These are phyloP conservation scores for Luffia ferchaultella DNA, from an alignment of 2,888 invertebrate genomes.

Conservation along the genomic window DNA sequence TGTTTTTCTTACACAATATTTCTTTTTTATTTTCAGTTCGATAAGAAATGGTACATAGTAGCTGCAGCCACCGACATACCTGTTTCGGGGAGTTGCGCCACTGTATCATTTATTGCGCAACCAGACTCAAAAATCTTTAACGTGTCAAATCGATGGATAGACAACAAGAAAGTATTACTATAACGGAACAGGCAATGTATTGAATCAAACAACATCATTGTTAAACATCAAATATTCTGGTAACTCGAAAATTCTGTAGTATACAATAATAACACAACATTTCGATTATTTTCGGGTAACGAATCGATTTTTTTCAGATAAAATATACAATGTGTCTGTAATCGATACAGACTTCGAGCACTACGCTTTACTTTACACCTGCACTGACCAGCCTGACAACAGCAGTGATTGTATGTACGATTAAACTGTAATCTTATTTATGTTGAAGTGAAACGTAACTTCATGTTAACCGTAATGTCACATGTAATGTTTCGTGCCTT, in stretches of 20 bases:
- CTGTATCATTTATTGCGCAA: not conserved
- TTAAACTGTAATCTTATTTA: conserved; percentile 9
- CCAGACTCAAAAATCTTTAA: not conserved
- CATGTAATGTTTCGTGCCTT: too few relatives aligned
- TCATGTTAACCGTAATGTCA: too few relatives aligned
- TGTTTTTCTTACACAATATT: too few relatives aligned
- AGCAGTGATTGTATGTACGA: conserved; percentile 46
- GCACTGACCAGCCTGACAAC: conserved; percentile 36
- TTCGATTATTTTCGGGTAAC: too few relatives aligned
- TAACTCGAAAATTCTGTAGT: too few relatives aligned
- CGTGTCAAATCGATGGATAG: not conserved
- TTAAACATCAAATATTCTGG: not conserved
- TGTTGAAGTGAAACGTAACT: too few relatives aligned
- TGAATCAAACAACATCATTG: not conserved
- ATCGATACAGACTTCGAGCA: conserved; percentile 49
- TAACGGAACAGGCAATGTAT: not conserved
- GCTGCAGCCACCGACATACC: not conserved
- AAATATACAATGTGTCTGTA: conserved; percentile 21
- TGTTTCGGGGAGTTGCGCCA: not conserved
- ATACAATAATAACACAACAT: too few relatives aligned
- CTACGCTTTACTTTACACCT: conserved; percentile 48
- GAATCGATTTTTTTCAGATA: too few relatives aligned
- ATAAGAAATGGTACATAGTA: not conserved
- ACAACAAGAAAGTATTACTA: not conserved
- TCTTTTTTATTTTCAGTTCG: not conserved